Base-by-base conservation (phyloP, 2,113 vertebrate species). In the Sterna hirundo region DNA sequence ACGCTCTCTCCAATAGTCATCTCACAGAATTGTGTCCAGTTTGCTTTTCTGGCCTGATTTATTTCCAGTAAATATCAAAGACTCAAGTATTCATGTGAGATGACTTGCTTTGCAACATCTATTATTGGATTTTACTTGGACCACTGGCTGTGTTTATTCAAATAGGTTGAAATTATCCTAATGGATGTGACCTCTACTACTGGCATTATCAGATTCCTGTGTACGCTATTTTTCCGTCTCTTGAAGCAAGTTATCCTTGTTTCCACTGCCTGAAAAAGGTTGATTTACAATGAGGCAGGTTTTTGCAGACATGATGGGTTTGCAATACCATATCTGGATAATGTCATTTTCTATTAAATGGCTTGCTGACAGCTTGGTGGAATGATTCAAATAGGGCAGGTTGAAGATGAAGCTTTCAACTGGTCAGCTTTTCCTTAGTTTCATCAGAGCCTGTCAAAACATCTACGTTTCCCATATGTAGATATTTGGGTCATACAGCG, bases 91-190 rank as follows among this genome's bases (percentile, higher is more conserved):
- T 92, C 40, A 26, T 49, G 58, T 92, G 46, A 18, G 16, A 77
- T 74, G 34, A 7, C 62, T 83, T 90, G 49, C 62, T 86, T 83
- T 90, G 92, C 27, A 81, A 72, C 58, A 58, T 44, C 58, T 88
- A 11, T 65, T 94, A 72, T 69, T 77, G 68, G 57, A 88, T 92
- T 86, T 88, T 80, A 76, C 79, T 88, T 74, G 36, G 30, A 88
- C 36, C 40, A 64, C 36, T 91, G 66, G 6, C 76, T 61, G 13
- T 76, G 44, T 88, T 94, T 90, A 94, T 94, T 92, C 52, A 76
- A 90, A 96, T 74, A 13, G 6, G 7, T 77, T 74, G 46, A 94
- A 95, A 95, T 93, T 93, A 89, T 83, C 58, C 72, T 89, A 92
- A 94, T 75, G 51, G 38, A 46, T 82, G 51, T 81, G 62, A 94